Conservation (phyloP, 2,113 vertebrate genomes). For the Taurulus bubalis region DNA sequence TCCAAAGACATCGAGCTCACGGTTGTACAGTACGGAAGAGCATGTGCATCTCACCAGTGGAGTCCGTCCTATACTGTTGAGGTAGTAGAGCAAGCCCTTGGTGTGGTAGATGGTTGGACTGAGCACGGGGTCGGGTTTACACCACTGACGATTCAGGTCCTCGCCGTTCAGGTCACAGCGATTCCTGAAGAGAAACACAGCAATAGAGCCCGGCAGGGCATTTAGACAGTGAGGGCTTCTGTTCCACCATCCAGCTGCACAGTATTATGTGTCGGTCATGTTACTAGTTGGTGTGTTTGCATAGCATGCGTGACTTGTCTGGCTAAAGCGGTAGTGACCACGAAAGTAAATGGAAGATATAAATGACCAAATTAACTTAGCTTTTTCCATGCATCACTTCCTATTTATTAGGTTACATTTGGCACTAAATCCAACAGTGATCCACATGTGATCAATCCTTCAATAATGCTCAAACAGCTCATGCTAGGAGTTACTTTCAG, state of each 20-base stretch:
- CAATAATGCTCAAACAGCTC: background rate
- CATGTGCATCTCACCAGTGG: conserved; percentile 84
- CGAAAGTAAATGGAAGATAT: background rate
- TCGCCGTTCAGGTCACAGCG: conserved; percentile 91
- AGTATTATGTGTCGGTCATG: too few species aligned
- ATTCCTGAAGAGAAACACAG: conserved; percentile 79
- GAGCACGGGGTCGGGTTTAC: conserved; percentile 80
- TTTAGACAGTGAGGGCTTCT: background rate
- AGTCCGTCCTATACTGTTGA: conserved; percentile 83
- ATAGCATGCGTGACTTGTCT: background rate
- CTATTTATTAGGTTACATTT: background rate
- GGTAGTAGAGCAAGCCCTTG: conserved; percentile 91
- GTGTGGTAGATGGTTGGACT: conserved; percentile 93
- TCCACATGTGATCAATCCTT: background rate
- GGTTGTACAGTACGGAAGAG: background rate
- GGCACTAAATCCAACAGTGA: background rate
- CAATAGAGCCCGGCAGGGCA: background rate
- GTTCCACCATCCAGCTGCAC: background rate
- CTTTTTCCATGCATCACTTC: background rate
- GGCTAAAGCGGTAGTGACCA: background rate
- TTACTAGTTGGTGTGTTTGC: background rate
- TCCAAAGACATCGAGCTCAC: background rate
- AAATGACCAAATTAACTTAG: background rate
- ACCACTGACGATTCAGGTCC: conserved; percentile 94
- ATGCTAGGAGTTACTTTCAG: background rate